Base-by-base conservation (phyloP, 1,140 invertebrate genomes). In the Saccostrea glomerata region DNA sequence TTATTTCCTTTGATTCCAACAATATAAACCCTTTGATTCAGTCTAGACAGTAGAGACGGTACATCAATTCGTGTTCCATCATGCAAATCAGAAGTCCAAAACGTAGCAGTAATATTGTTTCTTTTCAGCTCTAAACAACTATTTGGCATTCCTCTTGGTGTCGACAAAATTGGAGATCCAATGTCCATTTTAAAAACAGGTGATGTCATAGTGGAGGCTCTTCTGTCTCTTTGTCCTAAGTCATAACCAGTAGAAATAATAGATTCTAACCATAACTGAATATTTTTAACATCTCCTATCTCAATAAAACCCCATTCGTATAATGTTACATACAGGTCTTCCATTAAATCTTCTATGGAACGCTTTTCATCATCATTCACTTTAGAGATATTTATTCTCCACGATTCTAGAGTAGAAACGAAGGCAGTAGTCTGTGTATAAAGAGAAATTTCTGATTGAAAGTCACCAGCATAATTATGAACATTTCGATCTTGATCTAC, bases 401-500 rank as follows among this genome's bases (percentile, higher is more conserved):
- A 60, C 20, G 58, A 60, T 17, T 60, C 58, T 0, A 60, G 58
- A 20, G 58, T 60, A 13, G 13, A 20, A 17, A 60, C 58, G 12
- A 60, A 60, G 20, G 12, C 58, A 60, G 13, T 60, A 20, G 58
- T 60, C 15, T 60, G 58, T 60, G 58, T 17, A 60, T 60, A 60
- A 13, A 60, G 0, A 60, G 58, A 12, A 60, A 60, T 13, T 60
- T 60, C 89, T 2, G 84, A 82, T 70, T 87, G 54, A 55, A 88
- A 86, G 55, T 90, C 84, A 13, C 25, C 66, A 4, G 82, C n/a
- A 12, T 63, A 30, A 25, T 23, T 85, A 66, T 90, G 89, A 40
- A 25, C 12, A 86, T 87, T 90, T 55, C 86, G 47, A 25, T 90
- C 84, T 63, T 90, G 86, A 54, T 47, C 55, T 3, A 88, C 89